These are phyloP conservation scores for Neoaliturus tenellus DNA, from an alignment of 2,888 invertebrate genomes.

Conservation along the genomic window DNA sequence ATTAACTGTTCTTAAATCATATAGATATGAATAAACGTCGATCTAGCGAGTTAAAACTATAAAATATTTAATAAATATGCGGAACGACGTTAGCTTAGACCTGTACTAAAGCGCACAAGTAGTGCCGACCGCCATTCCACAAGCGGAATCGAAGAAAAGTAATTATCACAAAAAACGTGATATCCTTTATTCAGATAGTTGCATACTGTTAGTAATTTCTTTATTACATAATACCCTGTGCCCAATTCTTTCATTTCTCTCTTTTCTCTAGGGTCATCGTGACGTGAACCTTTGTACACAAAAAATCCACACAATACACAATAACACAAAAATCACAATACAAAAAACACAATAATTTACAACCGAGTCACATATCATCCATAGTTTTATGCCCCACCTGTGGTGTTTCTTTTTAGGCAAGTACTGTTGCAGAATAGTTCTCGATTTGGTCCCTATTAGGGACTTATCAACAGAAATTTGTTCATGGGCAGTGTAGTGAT, in stretches of 20 bases:
- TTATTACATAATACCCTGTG: not conserved
- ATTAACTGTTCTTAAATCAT: too few relatives aligned
- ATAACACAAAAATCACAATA: too few relatives aligned
- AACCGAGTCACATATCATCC: constrained; percentile 7
- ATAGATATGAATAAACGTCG: too few relatives aligned
- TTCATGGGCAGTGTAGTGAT: not conserved
- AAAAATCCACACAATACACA: too few relatives aligned
- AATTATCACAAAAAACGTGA: constrained; percentile 19
- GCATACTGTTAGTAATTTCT: not conserved
- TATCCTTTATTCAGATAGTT: constrained; percentile 37
- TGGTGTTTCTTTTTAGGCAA: not conserved
- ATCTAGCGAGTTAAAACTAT: too few relatives aligned
- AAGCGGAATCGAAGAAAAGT: not conserved
- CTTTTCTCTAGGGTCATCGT: not conserved
- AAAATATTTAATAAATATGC: too few relatives aligned
- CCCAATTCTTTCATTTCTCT: not conserved
- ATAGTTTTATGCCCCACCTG: not conserved
- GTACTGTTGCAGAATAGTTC: not conserved
- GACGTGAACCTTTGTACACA: not conserved
- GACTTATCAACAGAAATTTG: not conserved
- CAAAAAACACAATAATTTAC: not conserved
- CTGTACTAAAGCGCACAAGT: too few relatives aligned
- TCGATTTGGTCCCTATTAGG: not conserved
- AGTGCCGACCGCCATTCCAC: too few relatives aligned
- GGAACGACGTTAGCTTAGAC: too few relatives aligned